phyloP scores from a whole-genome alignment of 2,888 invertebrate species.

The Apodemia mormo region DNA sequence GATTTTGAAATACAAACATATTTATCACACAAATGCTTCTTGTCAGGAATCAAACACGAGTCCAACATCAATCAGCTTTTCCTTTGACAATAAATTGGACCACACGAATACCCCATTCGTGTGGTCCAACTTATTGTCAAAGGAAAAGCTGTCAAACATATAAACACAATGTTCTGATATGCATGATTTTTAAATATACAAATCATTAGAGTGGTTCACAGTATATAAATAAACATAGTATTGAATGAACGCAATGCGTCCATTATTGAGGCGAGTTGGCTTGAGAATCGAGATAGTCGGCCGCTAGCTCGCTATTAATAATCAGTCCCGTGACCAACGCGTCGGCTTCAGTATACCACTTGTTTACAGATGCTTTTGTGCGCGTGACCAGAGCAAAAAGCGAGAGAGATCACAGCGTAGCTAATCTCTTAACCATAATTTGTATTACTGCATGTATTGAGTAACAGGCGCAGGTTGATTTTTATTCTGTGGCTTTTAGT shows the following conservation, averaged over 20 bases:
- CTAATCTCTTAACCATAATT: constrained; percentile 8
- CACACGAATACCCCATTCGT: too few species aligned
- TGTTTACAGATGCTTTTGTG: constrained; percentile 13
- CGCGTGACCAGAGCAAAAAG: not conserved
- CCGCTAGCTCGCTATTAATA: constrained; percentile 12
- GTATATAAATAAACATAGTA: constrained; percentile 14
- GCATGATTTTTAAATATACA: constrained; percentile 4
- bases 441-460: not conserved
- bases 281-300: not conserved
- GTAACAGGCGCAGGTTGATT: not conserved
- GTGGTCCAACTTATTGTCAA: not conserved
- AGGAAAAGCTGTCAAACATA: not conserved
- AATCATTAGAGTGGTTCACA: not conserved
- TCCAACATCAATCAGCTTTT: too few species aligned
- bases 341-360: constrained; percentile 7
- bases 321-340: constrained; percentile 10
- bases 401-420: constrained; percentile 1
- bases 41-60: too few species aligned
- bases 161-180: too few species aligned
- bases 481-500: not conserved
- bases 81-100: too few species aligned
- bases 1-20: too few species aligned
- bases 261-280: constrained; percentile 10
- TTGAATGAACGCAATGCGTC: constrained; percentile 16
- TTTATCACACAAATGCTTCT: too few species aligned